phyloP scores from a whole-genome alignment of 2,113 vertebrate species.

The Nothoprocta pentlandii region DNA sequence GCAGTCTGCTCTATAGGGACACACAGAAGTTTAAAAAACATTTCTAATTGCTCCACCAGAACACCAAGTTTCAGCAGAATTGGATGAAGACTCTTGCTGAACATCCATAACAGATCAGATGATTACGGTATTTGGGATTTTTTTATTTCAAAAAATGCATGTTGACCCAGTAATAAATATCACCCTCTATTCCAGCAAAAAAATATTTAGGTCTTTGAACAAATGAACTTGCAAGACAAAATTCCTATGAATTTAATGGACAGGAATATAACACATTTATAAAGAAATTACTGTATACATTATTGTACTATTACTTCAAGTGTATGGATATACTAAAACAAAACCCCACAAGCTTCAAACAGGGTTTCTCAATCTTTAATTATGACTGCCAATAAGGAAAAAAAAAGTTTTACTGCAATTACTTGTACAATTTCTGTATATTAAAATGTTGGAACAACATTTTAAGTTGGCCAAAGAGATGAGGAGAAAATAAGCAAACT shows the following conservation, averaged over 20 bases:
- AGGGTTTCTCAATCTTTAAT: not conserved
- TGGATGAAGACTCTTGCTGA: not conserved
- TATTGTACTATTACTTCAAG: rapidly evolving
- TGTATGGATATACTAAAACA: too few relatives aligned
- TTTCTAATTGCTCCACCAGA: not conserved
- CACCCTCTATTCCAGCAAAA: not conserved
- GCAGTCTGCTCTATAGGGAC: not conserved
- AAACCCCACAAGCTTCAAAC: not conserved
- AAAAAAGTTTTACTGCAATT: not conserved
- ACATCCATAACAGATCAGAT: not conserved
- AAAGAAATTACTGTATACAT: not conserved
- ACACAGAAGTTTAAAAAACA: not conserved
- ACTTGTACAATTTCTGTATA: not conserved
- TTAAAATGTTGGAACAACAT: not conserved
- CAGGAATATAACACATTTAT: rapidly evolving
- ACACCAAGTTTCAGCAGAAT: not conserved
- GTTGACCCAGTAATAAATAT: not conserved
- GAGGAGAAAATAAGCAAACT: not conserved
- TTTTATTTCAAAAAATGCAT: not conserved
- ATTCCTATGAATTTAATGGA: not conserved
- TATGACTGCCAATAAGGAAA: not conserved
- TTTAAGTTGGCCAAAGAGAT: not conserved
- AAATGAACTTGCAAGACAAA: not conserved
- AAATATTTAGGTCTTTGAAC: not conserved
- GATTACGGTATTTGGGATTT: too few relatives aligned